Evolutionary conservation across 2,797 vertebrate species (phyloP), one percentile per base, ranked within the genome.

Genomic region (Sorex maritimensis): DNA sequence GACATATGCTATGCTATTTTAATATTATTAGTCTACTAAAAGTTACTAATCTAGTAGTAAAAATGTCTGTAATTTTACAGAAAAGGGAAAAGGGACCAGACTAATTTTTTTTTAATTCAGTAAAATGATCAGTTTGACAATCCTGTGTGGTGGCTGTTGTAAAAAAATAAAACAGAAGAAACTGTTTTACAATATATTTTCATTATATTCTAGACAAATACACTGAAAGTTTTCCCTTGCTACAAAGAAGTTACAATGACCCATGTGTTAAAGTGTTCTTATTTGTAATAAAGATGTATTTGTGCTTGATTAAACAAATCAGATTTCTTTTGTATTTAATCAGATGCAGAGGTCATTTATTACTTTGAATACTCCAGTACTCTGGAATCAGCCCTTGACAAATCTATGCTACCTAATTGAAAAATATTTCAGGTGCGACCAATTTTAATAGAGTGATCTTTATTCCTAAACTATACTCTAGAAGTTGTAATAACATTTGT

Each of bases 361-460:
- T 74, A 63, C 55, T 80, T 41, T 73, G 69, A 86, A 83, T 86
- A 77, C 5, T 84, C 21, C 58, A 69, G 21, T 84, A 79, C 75
- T 30, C 68, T 71, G 71, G 61, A 79, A 52, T 74, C 46, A 41
- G 49, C 13, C 85, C 12, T 85, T 81, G 23, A 96, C 79, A 86
- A 82, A 92, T 80, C 63, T 90, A 58, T 24, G 73, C 52, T 24
- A 91, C 44, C 81, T 86, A 88, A 91, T 79, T 74, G 83, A 91
- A 94, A 90, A 86, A 3, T n/a, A 91, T 91, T 94, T 93, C 72
- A 89, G 87, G 90, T 94, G 73, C 86, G 93, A 88, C 65, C 73
- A 91, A 94, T 91, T 95, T 69, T 67, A 89, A 65, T 49, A 91
- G 84, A 93, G 80, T 82, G 65, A 73, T 34, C 80, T 94, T 94